These are phyloP conservation scores for Trissolcus japonicus DNA, from an alignment of 2,888 invertebrate species.

Conservation along the genomic window DNA sequence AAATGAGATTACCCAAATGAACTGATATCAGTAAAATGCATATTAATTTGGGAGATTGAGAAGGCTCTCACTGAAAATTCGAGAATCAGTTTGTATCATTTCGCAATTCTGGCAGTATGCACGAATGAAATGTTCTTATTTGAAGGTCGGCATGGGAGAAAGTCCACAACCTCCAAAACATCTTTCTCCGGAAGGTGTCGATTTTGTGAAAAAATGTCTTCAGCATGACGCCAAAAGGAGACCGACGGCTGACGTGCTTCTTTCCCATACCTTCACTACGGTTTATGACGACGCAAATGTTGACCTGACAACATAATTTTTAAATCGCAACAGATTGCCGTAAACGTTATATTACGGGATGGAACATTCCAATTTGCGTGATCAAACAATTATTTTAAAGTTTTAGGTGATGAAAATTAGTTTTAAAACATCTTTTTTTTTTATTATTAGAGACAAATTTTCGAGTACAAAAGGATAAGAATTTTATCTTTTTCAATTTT, in stretches of 20 bases:
- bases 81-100: slow-evolving; percentile 48
- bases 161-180: slow-evolving; percentile 85
- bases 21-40: too few relatives aligned
- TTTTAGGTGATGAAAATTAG: too few relatives aligned
- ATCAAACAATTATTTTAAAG: background rate
- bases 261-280: slow-evolving; percentile 85
- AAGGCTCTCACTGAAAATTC: too few relatives aligned
- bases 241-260: slow-evolving; percentile 83
- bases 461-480: too few relatives aligned
- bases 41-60: too few relatives aligned
- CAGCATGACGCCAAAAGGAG: slow-evolving; percentile 88
- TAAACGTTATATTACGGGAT: background rate
- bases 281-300: slow-evolving; percentile 69
- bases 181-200: slow-evolving; percentile 88
- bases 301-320: slow-evolving; percentile 61
- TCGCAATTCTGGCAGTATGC: slow-evolving; percentile 67
- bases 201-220: slow-evolving; percentile 87
- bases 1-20: too few relatives aligned
- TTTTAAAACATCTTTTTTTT: too few relatives aligned
- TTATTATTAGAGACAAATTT: too few relatives aligned
- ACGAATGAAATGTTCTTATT: slow-evolving; percentile 58
- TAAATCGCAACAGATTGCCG: background rate
- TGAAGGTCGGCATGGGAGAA: slow-evolving; percentile 94
- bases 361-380: too few relatives aligned
- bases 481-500: too few relatives aligned